Conservation (phyloP, 2,888 invertebrate species). For the Pyrrhosoma nymphula region DNA sequence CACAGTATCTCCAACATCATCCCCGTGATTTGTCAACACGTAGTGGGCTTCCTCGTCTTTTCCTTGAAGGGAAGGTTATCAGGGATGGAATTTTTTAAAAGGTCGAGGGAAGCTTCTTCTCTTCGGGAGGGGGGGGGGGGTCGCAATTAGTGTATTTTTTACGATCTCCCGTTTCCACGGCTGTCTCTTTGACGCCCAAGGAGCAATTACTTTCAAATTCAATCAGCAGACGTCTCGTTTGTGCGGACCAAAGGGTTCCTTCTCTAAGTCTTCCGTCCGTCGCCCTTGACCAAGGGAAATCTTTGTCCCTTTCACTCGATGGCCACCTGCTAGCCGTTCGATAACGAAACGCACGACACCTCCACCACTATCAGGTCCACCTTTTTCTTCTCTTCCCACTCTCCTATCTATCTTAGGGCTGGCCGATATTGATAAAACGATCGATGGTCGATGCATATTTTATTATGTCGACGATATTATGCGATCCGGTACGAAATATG, state of each 20-base stretch:
- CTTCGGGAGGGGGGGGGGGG: neutral
- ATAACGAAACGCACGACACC: neutral
- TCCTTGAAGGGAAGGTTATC: no score
- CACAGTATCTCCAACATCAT: no score
- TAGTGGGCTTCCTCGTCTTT: no score
- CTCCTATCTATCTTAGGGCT: no score
- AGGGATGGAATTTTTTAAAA: neutral
- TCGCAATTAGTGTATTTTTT: slow-evolving; percentile 3
- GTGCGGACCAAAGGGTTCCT: neutral
- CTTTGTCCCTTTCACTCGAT: neutral
- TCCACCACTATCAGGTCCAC: no score
- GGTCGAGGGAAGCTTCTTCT: neutral
- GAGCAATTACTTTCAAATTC: neutral
- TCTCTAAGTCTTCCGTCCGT: neutral
- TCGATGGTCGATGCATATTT: no score
- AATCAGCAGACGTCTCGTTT: neutral
- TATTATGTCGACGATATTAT: no score
- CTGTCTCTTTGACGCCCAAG: neutral
- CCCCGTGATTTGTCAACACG: no score
- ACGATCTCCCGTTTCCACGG: neutral
- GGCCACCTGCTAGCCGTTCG: neutral
- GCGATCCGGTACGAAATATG: no score
- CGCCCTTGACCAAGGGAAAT: neutral
- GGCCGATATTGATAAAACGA: no score
- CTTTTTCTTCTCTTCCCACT: no score